Percentiles rank a stretch among this genome's conserved stretches.
These are phyloP conservation scores for Epirrhoe tristata DNA, from an alignment of 2,888 invertebrate genomes.

Conservation along the genomic window DNA sequence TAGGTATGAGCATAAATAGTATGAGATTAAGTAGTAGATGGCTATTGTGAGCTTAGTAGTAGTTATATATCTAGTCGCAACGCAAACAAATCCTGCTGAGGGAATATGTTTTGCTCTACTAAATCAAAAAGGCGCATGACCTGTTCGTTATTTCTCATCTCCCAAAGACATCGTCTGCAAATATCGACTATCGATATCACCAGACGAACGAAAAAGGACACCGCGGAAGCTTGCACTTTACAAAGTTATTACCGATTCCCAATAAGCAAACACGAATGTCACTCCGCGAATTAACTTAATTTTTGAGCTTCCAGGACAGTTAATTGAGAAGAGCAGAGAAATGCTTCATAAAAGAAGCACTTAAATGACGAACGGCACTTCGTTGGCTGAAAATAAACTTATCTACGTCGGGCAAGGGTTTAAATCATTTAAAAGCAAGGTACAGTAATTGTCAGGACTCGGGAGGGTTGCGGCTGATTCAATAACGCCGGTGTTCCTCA, in stretches of 20 bases:
- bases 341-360: slow-evolving; percentile 85
- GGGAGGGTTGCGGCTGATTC: slow-evolving; percentile 73
- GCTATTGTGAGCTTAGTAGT: too few species aligned
- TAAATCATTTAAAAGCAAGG: slow-evolving; percentile 76
- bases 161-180: neutral
- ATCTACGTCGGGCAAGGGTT: slow-evolving; percentile 83
- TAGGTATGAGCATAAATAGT: too few species aligned
- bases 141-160: slow-evolving; percentile 8
- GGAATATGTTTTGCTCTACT: neutral
- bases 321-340: slow-evolving; percentile 80
- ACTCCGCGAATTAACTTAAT: slow-evolving; percentile 85
- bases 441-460: slow-evolving; percentile 74
- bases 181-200: slow-evolving; percentile 19
- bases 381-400: slow-evolving; percentile 84
- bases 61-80: too few species aligned
- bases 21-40: too few species aligned
- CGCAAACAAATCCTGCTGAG: neutral
- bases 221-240: slow-evolving; percentile 55
- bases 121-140: slow-evolving; percentile 2
- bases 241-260: slow-evolving; percentile 76
- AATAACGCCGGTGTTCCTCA: slow-evolving; percentile 76
- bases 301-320: slow-evolving; percentile 79
- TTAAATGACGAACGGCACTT: slow-evolving; percentile 79
- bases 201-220: slow-evolving; percentile 32
- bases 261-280: slow-evolving; percentile 77